Evolutionary conservation across 2,888 invertebrate species (phyloP), one percentile per base, ranked within the genome.

Genomic region (Tetrapedia diversipes): DNA sequence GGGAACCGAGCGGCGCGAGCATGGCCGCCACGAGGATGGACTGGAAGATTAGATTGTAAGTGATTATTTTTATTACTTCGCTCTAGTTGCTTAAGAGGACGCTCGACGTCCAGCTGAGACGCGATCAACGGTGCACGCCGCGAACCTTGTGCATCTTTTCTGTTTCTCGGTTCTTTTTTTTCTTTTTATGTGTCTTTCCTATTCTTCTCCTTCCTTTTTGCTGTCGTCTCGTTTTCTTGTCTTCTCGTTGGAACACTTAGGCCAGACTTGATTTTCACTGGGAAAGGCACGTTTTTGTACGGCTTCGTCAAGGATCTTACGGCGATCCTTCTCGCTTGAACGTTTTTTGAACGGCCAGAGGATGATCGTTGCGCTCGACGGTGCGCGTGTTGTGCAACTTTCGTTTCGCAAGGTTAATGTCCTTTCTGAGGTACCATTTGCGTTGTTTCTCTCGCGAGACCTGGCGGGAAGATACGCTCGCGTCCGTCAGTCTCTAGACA

Each of bases 31-130:
- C 67, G 43, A 75, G 77, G 71, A 85, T 81, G 81, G 79, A 83
- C 70, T 78, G 85, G 81, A 83, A 77, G 66, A 77, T 81, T 74
- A 81, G 77, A 80, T 65, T 85, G 84, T 85, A 82, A 85, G 84
- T 83, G 63, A 77, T 66, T 59, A 45, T 61, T 73, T 77, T 82
- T 61, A 70, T 74, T 71, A 63, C 39, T 64, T n/a, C 61, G 76
- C 74, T 75, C 73, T 72, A 63, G 74, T 74, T 74, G 59, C 45
- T 74, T 72, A 63, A 45, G 64, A 59, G 74, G 74, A 64, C 73
- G n/a, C 57, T 39, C 10, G 39, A 16, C 39, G 24, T n/a, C 39
- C n/a, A 39, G 24, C 27, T 6, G 11, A 34, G 32, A 24, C 47
- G 70, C 66, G 53, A 72, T 69, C 69, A 49, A 73, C 61, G 56